These are phyloP conservation scores for Acanthornis magna DNA, from an alignment of 2,797 vertebrate species.

Conservation along the genomic window DNA sequence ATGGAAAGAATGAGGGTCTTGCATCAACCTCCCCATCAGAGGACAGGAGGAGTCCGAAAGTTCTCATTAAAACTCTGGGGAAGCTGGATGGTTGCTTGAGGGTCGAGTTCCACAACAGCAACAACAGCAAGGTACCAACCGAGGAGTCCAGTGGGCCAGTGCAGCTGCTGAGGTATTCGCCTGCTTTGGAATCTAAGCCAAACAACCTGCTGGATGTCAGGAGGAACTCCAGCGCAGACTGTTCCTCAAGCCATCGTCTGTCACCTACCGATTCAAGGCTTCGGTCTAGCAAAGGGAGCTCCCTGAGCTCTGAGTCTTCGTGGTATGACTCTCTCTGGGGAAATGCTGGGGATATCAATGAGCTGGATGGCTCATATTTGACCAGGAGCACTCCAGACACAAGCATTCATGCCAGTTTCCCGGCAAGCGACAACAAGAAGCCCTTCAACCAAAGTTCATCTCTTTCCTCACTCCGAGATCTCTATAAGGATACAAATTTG, in stretches of 20 bases:
- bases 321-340: constrained; percentile 97
- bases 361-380: constrained; percentile 78
- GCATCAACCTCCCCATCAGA: constrained; percentile 67
- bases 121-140: constrained; percentile 67
- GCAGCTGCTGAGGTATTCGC: constrained; percentile 92
- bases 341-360: constrained; percentile 79
- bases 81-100: constrained; percentile 89
- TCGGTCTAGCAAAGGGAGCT: constrained; percentile 92
- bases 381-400: constrained; percentile 74
- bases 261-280: constrained; percentile 79
- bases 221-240: constrained; percentile 69
- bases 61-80: constrained; percentile 86
- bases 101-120: constrained; percentile 90
- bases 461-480: constrained; percentile 82
- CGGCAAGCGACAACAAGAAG: constrained; percentile 62
- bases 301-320: constrained; percentile 90
- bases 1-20: constrained; percentile 68
- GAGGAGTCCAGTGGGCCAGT: constrained; percentile 84
- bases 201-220: constrained; percentile 65
- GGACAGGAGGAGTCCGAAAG: constrained; percentile 86
- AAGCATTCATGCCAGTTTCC: constrained; percentile 70
- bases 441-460: constrained; percentile 80
- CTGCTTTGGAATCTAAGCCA: constrained; percentile 78
- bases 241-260: constrained; percentile 69
- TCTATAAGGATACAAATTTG: constrained; percentile 80